Evolutionary conservation across 2,888 invertebrate genomes (phyloP).

Genomic region (Phengaris arion): DNA sequence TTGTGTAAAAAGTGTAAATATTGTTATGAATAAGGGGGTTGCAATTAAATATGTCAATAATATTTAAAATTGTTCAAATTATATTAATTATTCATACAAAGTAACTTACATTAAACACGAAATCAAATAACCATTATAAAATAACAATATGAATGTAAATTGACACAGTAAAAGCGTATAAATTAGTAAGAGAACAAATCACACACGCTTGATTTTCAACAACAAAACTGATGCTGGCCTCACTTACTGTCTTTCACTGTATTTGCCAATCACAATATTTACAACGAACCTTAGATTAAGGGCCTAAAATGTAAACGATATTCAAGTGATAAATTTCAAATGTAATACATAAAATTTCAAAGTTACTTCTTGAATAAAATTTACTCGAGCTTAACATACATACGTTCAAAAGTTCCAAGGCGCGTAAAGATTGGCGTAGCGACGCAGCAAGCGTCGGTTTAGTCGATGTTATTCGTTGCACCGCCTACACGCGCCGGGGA

Average conservation of each 20-base stretch:
- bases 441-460: slow-evolving; percentile 70
- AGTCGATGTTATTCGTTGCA: slow-evolving; percentile 77
- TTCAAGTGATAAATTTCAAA: neutral
- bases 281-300: slow-evolving; percentile 1
- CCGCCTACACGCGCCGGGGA: slow-evolving; percentile 84
- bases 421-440: slow-evolving; percentile 69
- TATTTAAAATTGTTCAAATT: neutral
- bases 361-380: too few species aligned
- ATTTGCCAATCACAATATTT: slow-evolving; percentile 26
- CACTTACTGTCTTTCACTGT: neutral
- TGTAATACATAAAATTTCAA: too few species aligned
- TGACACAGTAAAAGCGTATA: slow-evolving; percentile 26
- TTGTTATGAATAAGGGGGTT: neutral
- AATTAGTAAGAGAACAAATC: slow-evolving; percentile 20
- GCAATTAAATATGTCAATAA: slow-evolving; percentile 8
- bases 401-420: slow-evolving; percentile 65
- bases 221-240: neutral
- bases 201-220: neutral
- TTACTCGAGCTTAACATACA: neutral
- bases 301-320: slow-evolving; percentile 6
- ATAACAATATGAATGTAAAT: slow-evolving; percentile 26
- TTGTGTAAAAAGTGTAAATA: too few species aligned
- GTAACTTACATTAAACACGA: neutral
- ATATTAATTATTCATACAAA: neutral
- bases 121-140: slow-evolving; percentile 19